Percentiles rank a stretch among this genome's conserved stretches.
Conservation (phyloP, 92 coral and sea anemone genomes). For the Anthopleura xanthogrammica region DNA sequence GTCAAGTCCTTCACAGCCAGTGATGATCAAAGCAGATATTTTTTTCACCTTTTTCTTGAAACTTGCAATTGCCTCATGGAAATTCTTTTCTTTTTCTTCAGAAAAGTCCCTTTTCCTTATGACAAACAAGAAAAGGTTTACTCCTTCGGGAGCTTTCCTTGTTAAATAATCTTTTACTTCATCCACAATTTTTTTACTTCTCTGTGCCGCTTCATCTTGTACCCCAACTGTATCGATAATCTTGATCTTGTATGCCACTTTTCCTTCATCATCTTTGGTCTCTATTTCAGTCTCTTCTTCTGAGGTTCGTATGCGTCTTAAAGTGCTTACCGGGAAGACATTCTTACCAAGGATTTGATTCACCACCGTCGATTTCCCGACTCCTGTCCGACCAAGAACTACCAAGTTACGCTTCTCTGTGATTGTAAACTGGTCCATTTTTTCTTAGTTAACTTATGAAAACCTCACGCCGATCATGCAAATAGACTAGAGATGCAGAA, state of each 20-base stretch:
- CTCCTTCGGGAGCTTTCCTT: neutral
- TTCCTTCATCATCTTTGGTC: neutral
- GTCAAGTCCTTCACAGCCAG: constrained; percentile 5
- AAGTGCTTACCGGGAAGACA: neutral
- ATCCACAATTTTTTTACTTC: neutral
- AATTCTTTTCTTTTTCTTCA: neutral
- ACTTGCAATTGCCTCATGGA: neutral
- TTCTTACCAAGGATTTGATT: neutral
- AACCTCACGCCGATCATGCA: no score
- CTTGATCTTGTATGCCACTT: constrained; percentile 5
- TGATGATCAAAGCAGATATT: neutral
- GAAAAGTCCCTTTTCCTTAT: neutral
- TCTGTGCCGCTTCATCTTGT: neutral
- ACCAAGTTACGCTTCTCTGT: neutral
- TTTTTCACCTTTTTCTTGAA: neutral
- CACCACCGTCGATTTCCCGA: constrained; percentile 2
- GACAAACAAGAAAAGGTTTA: neutral
- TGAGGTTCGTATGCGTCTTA: neutral
- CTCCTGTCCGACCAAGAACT: constrained; percentile 11
- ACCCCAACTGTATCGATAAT: neutral
- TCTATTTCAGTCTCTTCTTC: neutral
- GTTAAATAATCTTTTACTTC: neutral
- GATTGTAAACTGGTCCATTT: neutral
- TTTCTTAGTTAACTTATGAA: neutral
- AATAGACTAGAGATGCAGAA: neutral